Base-by-base conservation (phyloP, 2,888 invertebrate genomes). In the Ceraclea dissimilis region DNA sequence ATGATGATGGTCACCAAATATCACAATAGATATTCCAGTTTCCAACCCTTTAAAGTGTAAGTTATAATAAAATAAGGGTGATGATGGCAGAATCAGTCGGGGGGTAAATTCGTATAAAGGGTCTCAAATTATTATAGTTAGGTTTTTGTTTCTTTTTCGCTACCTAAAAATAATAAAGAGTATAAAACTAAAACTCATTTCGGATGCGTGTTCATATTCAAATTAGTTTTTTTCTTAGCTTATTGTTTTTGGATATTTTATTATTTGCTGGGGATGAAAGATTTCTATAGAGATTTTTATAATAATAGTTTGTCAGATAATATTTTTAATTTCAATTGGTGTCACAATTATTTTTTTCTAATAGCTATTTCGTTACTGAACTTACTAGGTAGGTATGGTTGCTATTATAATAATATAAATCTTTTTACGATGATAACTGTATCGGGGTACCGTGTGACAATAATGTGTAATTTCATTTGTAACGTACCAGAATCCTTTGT, bases 101-200 rank as follows among this genome's bases (percentile, higher is more conserved):
- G 56, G 59, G 59, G 59, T 59, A 55, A 59, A 52, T 39, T 50
- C 4, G 26, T 26, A 26, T 26, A 26, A 53, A 59, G 59, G 59
- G 59, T 56, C 56, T 56, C 56, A 57, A 59, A 52, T 34, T 19
- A 43, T 26, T 26, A 6, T 26, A 26, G 26, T 26, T 26, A 26
- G 26, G 16, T 60, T 60, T 58, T 60, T 60, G 56, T 60, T 60
- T 60, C 60, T 58, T 58, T 53, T 54, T 58, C 59, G 60, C 57
- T 57, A 59, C 58, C 60, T 58, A 61, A 61, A 61, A 61, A 61
- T 61, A 61, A 61, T 61, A 61, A 57, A 57, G 59, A 56, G 33
- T 16, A 16, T 57, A 6, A 54, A 57, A 16, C 58, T n/a, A 56
- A 59, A 61, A 58, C 58, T 59, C 56, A 56, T 58, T 61, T 61